Evolutionary conservation across 2,888 invertebrate species (phyloP), one percentile per base, ranked within the genome.

Genomic region (Phrixothrix hirtus): DNA sequence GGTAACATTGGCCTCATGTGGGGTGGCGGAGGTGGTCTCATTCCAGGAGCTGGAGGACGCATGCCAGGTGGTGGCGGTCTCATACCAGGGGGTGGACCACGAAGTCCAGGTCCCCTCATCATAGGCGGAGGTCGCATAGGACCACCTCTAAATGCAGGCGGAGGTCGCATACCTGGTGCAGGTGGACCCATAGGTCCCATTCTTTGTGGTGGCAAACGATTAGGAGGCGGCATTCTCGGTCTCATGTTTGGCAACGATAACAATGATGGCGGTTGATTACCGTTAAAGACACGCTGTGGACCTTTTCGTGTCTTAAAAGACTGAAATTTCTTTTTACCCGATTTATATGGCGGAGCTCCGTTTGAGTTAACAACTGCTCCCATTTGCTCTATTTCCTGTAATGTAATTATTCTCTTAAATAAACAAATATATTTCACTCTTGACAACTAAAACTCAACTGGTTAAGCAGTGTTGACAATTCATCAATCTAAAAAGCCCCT

Each of bases 1-100:
- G 68, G 71, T 1, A 69, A 59, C 38, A 42, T 32, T 1, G 58
- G 62, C 12, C 49, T 42, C 32, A 60, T 59, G 4, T 62, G 67
- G 17, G 67, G 64, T n/a, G n/a, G n/a, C n/a, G 61, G 67, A 3
- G 66, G 69, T 26, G 58, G 59, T 41, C 54, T 38, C 9, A 36
- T 36, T 10, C 36, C 25, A 30, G 39, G 52, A 29, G 39, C 49
- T 27, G 37, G 37, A n/a, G 50, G 58, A 16, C 35, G 31, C 41
- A 71, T 70, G 49, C 64, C 56, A 3, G 62, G 66, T 10, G 67
- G 68, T 15, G 54, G 63, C 1, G 69, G 71, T 34, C 68, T 56
- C 65, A 68, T 65, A 9, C 68, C 67, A 11, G 69, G 65, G 21
- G 67, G 63, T 21, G 65, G 66, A 15, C 59, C 59, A 39, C 15